Evolutionary conservation across 2,113 vertebrate species (phyloP), one percentile per base, ranked within the genome.

Genomic region (Neodontobutis hainanensis): DNA sequence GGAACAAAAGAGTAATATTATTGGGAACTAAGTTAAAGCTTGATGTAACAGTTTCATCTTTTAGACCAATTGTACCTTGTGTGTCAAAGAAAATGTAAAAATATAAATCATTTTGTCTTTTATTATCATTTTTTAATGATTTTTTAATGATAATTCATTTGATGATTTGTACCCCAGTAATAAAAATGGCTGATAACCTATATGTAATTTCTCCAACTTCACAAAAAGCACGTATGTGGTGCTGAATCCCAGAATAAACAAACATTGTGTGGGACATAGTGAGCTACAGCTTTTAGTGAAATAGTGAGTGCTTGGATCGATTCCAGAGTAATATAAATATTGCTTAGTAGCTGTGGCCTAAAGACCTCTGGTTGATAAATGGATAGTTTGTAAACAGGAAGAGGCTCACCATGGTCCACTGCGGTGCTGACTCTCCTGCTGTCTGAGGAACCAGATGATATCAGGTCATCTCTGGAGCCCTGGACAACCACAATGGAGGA

Each of bases 391-490:
- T 55, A 69, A 83, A 82, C 70, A 82, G 81, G 65, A 74, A 75
- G 65, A 46, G 61, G 60, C 89, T 93, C 84, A 96, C 95, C 86
- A 0, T 92, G 73, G 43, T 98, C 96, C 91, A 91, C 79, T 3
- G 89, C 89, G 11, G 94, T 80, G 83, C 94, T 96, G 65, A 91
- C 92, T 81, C 95, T 94, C 35, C 86, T 94, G 73, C 89, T 92
- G 36, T 95, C 91, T 7, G 90, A 68, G 64, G 95, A 84, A 2
- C 62, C 88, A 43, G 74, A 76, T 74, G 91, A 93, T 12, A 93
- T 88, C 32, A 97, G 90, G 60, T 98, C 95, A 72, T 97, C 96
- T 71, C 95, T 93, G 75, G 95, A 94, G 75, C 92, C 89, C 97
- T 99, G 86, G 5, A 57, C 4, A 35, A 68, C 3, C 11, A 68